Evolutionary conservation across 2,888 invertebrate species (phyloP), one percentile per base, ranked within the genome.

Genomic region (Eudasyphora cyanicolor): DNA sequence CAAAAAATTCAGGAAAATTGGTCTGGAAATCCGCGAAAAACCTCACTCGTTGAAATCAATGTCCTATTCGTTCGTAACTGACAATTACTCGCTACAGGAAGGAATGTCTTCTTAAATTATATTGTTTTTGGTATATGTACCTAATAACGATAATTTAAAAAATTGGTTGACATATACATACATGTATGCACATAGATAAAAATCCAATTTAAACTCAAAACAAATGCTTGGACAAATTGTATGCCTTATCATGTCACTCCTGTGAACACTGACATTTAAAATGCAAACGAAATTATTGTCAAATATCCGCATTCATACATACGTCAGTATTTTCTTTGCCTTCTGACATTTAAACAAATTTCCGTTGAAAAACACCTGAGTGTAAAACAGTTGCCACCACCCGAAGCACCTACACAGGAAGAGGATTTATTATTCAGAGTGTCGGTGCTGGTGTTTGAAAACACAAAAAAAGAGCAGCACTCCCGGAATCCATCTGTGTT

Each of bases 321-420:
- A n/a, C n/a, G n/a, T n/a, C n/a, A n/a, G 0, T 54, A 12, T 71
- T 24, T 38, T 8, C 10, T 35, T 10, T 54, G n/a, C 32, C 32
- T 21, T 51, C 35, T 71, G 54, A n/a, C 19, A 54, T 73, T 73
- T 73, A 35, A 24, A n/a, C 14, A 57, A 38, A 73, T 32, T 45
- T 45, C 45, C 14, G 32, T 1, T n/a, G 3, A n/a, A 45, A 38
- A 76, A 67, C 64, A 64, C 67, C 38, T 76, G 73, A 12, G 14
- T 12, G 45, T 45, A 45, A 51, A 64, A 19, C 57, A 32, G 24
- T 17, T 60, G 14, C n/a, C 32, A 70, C n/a, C 8, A 71, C 54
- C 19, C 12, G 21, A 57, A 45, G 14, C 35, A 38, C 45, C 14
- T 17, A 35, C 12, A 54, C 12, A 1, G 49, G 57, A 60, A 78